Conservation (phyloP, 1,140 invertebrate species). For the Drosophila rhopaloa region DNA sequence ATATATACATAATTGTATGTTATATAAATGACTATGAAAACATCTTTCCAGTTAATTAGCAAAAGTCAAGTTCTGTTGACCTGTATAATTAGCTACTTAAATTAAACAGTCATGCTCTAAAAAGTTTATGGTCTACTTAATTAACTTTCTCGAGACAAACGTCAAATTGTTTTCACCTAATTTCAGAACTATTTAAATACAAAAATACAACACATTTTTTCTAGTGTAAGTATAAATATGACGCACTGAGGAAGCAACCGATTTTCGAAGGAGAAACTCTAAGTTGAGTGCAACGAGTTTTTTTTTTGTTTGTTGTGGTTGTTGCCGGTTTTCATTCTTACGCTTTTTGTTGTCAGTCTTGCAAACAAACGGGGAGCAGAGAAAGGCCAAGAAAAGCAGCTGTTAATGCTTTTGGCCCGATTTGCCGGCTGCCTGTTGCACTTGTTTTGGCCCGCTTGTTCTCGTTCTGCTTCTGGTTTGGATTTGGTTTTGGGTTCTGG, state of each 20-base stretch:
- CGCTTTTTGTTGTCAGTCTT: slow-evolving; percentile 23
- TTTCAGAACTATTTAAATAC: too few relatives aligned
- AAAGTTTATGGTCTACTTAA: not conserved
- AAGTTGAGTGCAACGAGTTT: slow-evolving; percentile 57
- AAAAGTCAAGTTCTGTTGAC: not conserved
- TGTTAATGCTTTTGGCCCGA: slow-evolving; percentile 46
- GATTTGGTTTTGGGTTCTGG: slow-evolving; percentile 22
- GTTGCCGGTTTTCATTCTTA: slow-evolving; percentile 16
- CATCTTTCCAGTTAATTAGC: not conserved
- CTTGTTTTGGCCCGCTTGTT: slow-evolving; percentile 57
- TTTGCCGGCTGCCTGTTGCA: slow-evolving; percentile 62
- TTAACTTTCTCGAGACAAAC: not conserved
- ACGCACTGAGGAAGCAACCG: slow-evolving; percentile 8
- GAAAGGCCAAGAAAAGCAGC: slow-evolving; percentile 11
- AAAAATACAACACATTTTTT: slow-evolving; percentile 6
- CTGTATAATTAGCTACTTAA: not conserved
- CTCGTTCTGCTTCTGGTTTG: slow-evolving; percentile 35
- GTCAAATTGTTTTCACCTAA: too few relatives aligned
- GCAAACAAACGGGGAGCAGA: slow-evolving; percentile 16
- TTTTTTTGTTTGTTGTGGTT: slow-evolving; percentile 24
- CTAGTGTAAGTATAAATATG: slow-evolving; percentile 10
- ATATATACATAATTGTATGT: not conserved
- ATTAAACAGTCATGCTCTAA: not conserved
- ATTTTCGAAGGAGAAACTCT: slow-evolving; percentile 19
- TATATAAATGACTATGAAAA: not conserved